These are phyloP conservation scores for Psilopogon haemacephalus DNA, from an alignment of 2,113 vertebrate species.

Conservation along the genomic window DNA sequence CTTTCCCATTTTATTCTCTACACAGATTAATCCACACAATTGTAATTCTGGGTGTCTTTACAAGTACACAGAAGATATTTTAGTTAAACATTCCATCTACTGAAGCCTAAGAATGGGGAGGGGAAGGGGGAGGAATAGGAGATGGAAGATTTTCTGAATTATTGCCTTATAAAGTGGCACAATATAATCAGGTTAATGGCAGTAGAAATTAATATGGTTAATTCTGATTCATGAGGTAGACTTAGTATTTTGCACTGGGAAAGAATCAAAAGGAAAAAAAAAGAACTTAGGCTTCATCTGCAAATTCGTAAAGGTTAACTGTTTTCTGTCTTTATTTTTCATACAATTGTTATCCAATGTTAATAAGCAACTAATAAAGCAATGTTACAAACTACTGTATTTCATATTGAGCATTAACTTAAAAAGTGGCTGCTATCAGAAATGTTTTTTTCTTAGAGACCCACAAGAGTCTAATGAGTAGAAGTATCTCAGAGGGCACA, in stretches of 20 bases:
- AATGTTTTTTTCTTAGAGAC: slow-evolving; percentile 29
- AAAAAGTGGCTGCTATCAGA: slow-evolving; percentile 3
- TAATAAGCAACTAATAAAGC: slow-evolving; percentile 9
- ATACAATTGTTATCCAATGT: not conserved
- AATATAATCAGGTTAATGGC: not conserved
- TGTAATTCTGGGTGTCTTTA: not conserved
- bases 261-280: not conserved
- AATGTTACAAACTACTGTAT: not conserved
- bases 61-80: not conserved
- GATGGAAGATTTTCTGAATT: not conserved
- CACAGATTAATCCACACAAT: not conserved
- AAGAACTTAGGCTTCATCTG: not conserved
- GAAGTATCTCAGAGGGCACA: slow-evolving; percentile 4
- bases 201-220: not conserved
- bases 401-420: slow-evolving; percentile 44
- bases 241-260: not conserved
- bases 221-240: not conserved
- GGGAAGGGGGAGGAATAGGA: not conserved
- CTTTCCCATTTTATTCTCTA: not conserved
- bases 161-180: not conserved
- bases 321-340: not conserved
- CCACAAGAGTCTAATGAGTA: slow-evolving; percentile 7
- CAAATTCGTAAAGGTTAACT: not conserved
- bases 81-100: not conserved
- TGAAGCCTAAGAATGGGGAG: not conserved